Evolutionary conservation across 2,888 invertebrate species (phyloP), one percentile per base, ranked within the genome.

Genomic region (Drosophila picticornis): DNA sequence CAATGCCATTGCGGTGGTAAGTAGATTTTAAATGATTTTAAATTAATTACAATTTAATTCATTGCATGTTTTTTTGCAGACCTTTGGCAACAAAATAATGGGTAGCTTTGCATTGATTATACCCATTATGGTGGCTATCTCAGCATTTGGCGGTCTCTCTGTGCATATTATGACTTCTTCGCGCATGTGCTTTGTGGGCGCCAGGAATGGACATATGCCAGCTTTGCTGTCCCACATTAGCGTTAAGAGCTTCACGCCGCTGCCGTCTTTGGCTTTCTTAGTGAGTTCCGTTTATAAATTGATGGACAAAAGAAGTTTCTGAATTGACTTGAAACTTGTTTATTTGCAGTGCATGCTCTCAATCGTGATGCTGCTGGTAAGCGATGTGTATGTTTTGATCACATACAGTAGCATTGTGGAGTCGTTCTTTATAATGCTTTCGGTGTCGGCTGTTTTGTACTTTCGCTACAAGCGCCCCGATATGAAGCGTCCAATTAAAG

Each of bases 121-220:
- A 95, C 98, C 99, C 0, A 93, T 97, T 7, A 95, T 99, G 94
- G 99, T 99, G 2, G 98, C 98, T 0, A 95, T 98, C 66, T 98
- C 99, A 0, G 97, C 98, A 2, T 95, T 98, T 91, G 99, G 99
- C 68, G 98, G 98, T 2, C 94, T 99, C 5, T 97, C 98, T 72
- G 98, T 99, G 62, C 98, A 98, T 91, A 97, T 99, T 58, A 98
- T 99, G 97, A 97, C 99, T 27, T 98, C 98, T 11, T 98, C 98
- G 3, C 95, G 97, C 76, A 96, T 98, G 96, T 96, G 97, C 89
- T 98, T 97, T 93, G 97, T 97, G 13, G 97, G 97, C n/a, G 97
- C 98, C 0, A 94, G 98, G 72, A 97, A 97, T 88, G 97, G 97
- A 0, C 97, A 98, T 91, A 97, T 98, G 94, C 98, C 98, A 0